Evolutionary conservation across 2,797 vertebrate species (phyloP), one percentile per base, ranked within the genome.

Genomic region (Epinephelus coioides): DNA sequence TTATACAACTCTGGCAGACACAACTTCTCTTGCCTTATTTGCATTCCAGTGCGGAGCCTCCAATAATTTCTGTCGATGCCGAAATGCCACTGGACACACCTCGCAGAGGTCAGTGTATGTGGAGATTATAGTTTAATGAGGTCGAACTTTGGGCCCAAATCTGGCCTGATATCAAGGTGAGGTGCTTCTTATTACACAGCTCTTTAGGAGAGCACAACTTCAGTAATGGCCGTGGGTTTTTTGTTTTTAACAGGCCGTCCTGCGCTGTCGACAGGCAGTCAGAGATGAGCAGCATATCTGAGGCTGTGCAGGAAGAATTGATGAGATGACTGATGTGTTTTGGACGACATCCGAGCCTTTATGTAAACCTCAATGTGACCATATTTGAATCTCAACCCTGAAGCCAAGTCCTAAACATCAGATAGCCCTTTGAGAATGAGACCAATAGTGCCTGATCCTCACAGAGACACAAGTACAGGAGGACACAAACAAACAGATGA

Each of bases 41-140:
- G 60, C 44, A 81, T 64, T 79, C 65, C 30, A 27, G 6, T n/a
- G 55, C 3, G 15, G 11, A 38, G 13, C 25, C 9, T 74, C 12
- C 17, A 54, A 0, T 80, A 44, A 60, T 3, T 67, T 34, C 43
- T 44, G 47, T 67, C 47, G 43, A 51, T 62, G 18, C 34, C 1
- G n/a, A 73, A 83, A 73, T 81, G 73, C 73, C 83, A 83, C 23
- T 14, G 64, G 55, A 75, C 54, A 59, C 25, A n/a, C 34, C 19
- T 15, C 23, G 40, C 1, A 60, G 51, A 82, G 63, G 55, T 82
- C 69, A 49, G 57, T 7, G 18, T 46, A n/a, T 66, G 47, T 60
- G 27, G 9, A 65, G 47, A 66, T 73, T 73, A 67, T 38, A 34
- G 54, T 70, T 79, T 69, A 81, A 81, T 80, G 65, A 81, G 73